Conservation (phyloP, 2,888 invertebrate species). For the Ditula angustiorana region DNA sequence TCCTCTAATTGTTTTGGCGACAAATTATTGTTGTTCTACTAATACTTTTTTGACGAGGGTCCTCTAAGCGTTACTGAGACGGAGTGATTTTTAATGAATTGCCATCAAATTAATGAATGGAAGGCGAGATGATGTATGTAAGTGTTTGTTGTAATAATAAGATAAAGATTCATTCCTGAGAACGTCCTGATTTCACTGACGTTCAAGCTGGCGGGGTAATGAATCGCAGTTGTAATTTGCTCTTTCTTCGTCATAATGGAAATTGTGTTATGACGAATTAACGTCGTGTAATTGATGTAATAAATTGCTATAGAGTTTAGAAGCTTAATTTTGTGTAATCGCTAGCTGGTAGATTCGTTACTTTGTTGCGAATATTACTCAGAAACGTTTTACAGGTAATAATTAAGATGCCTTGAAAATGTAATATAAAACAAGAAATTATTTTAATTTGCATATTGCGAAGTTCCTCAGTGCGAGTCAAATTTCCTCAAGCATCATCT, state of each 20-base stretch:
- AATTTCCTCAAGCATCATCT: too few relatives aligned
- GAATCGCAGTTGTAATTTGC: constrained; percentile 29
- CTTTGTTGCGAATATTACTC: constrained; percentile 1
- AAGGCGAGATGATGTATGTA: constrained; percentile 28
- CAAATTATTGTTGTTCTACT: constrained; percentile 73
- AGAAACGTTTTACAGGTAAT: neutral
- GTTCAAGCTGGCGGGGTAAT: constrained; percentile 5
- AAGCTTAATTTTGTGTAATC: neutral
- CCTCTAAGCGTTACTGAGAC: constrained; percentile 47
- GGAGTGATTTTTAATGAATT: constrained; percentile 42
- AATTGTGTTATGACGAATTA: constrained; percentile 24
- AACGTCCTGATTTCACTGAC: constrained; percentile 16
- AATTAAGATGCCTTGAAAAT: neutral
- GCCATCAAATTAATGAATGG: constrained; percentile 31
- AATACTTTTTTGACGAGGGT: constrained; percentile 79
- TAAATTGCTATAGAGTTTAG: constrained; percentile 8
- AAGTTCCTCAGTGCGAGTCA: too few relatives aligned
- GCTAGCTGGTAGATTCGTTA: neutral
- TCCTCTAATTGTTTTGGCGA: constrained; percentile 57
- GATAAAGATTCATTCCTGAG: constrained; percentile 12
- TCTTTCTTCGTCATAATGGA: constrained; percentile 16
- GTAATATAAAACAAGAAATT: neutral
- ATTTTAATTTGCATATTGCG: neutral
- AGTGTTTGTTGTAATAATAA: constrained; percentile 34
- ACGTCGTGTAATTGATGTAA: constrained; percentile 14